These are phyloP conservation scores for Heliornis fulica DNA, from an alignment of 2,113 vertebrate species.

Conservation along the genomic window DNA sequence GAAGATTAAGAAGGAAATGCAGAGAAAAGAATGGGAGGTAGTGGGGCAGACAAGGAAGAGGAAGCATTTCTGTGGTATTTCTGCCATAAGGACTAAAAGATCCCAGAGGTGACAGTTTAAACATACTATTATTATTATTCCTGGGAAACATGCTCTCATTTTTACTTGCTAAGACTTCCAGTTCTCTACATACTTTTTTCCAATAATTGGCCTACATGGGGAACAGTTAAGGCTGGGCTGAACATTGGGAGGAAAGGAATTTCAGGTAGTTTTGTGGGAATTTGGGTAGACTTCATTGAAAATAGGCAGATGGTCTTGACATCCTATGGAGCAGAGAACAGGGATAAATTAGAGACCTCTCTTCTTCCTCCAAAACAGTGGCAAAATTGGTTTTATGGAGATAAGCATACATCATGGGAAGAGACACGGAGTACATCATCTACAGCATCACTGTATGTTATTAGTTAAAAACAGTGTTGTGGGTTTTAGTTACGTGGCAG, in stretches of 20 bases:
- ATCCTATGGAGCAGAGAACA: neutral
- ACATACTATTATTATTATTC: neutral
- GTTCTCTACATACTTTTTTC: neutral
- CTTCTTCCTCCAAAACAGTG: neutral
- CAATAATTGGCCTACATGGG: neutral
- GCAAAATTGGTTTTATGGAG: neutral
- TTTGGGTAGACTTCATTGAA: neutral
- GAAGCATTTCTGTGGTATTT: neutral
- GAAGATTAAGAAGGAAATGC: conserved; percentile 10
- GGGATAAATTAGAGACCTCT: neutral
- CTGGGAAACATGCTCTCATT: neutral
- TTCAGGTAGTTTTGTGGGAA: neutral
- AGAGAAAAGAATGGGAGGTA: neutral
- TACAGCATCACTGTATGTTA: neutral
- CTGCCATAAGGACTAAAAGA: neutral
- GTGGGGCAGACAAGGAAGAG: neutral
- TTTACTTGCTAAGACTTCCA: neutral
- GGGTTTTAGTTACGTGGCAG: neutral
- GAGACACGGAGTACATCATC: neutral
- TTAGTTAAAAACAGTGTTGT: neutral
- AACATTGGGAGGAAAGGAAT: neutral
- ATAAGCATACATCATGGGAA: neutral
- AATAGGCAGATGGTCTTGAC: conserved; percentile 1
- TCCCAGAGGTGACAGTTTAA: neutral
- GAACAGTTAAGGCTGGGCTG: neutral